Evolutionary conservation across 2,797 vertebrate species (phyloP).

Genomic region (Muraenolepis orangiensis): DNA sequence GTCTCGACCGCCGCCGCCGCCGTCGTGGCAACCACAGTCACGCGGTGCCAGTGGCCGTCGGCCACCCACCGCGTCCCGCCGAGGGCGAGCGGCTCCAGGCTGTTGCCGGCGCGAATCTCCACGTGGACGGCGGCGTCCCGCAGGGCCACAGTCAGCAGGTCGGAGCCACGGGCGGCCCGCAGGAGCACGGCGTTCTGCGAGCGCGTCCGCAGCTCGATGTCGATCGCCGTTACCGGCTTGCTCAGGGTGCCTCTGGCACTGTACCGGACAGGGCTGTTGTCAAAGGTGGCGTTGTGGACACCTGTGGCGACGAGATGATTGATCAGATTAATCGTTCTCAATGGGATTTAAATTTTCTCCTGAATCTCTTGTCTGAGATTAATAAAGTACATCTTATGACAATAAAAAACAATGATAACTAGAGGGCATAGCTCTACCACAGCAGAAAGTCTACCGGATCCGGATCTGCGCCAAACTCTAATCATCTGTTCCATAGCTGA

Average conservation of each 20-base stretch:
- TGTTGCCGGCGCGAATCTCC: conserved; percentile 73
- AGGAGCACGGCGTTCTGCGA: conserved; percentile 81
- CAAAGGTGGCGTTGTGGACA: conserved; percentile 83
- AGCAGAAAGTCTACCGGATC: no score
- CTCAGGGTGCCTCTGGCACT: conserved; percentile 66
- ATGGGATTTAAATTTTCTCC: no score
- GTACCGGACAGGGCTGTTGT: conserved; percentile 74
- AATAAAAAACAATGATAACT: no score
- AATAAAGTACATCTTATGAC: not conserved
- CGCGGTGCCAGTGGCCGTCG: conserved; percentile 84
- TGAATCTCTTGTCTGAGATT: not conserved
- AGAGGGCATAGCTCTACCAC: no score
- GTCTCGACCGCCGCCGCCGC: conserved; percentile 75
- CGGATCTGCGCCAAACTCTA: no score
- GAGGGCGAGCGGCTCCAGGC: conserved; percentile 68
- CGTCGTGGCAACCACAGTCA: no score
- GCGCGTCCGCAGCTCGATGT: conserved; percentile 83
- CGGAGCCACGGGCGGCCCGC: conserved; percentile 63
- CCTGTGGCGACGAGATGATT: conserved; percentile 61
- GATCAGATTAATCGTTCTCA: not conserved
- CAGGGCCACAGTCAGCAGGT: conserved; percentile 78
- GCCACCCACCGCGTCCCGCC: conserved; percentile 64
- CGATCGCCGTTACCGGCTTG: conserved; percentile 69
- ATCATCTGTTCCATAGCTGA: no score
- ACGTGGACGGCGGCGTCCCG: conserved; percentile 75